Evolutionary conservation across 2,888 invertebrate species (phyloP), one percentile per base, ranked within the genome.

Genomic region (Drosophila algonquin): DNA sequence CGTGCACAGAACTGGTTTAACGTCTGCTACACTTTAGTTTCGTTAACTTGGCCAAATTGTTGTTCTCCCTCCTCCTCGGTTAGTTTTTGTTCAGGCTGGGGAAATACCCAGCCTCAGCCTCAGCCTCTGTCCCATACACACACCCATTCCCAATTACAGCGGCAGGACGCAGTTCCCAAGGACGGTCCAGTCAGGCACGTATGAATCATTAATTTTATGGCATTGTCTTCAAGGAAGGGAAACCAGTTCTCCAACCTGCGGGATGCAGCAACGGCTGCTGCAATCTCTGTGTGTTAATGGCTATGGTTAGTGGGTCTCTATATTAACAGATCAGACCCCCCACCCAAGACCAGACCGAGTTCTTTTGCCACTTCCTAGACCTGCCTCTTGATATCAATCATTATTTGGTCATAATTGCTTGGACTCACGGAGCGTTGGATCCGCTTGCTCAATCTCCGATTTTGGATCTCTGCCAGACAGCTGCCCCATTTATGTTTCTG

Each of bases 81-180:
- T 63, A 57, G 57, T 35, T 47, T 58, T 58, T 52, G 45, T 50
- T 54, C 27, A 24, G 51, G 54, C 54, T 58, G 50, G 46, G 71
- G 71, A 65, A 72, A 64, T 73, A 46, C 71, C 71, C 73, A 73
- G 32, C 10, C 48, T 14, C 16, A 46, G 24, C 12, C n/a, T 45
- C 46, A 56, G 32, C 8, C 44, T 14, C 16, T 40, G 24, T 7
- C 12, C 32, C 51, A 56, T 51, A 40, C 21, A 21, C 14, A n/a
- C 7, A n/a, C n/a, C 40, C 40, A 40, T 40, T n/a, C 14, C 7
- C 40, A n/a, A 7, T 14, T n/a, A 2, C 40, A 74, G 73, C 73
- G 73, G 73, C 71, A 71, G 71, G 71, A 72, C 21, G 21, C 64
- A 57, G 71, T 55, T n/a, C 35, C 65, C 71, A 72, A 72, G 71